phyloP scores from a whole-genome alignment of 2,888 invertebrate species.

The Anoncus sp. region DNA sequence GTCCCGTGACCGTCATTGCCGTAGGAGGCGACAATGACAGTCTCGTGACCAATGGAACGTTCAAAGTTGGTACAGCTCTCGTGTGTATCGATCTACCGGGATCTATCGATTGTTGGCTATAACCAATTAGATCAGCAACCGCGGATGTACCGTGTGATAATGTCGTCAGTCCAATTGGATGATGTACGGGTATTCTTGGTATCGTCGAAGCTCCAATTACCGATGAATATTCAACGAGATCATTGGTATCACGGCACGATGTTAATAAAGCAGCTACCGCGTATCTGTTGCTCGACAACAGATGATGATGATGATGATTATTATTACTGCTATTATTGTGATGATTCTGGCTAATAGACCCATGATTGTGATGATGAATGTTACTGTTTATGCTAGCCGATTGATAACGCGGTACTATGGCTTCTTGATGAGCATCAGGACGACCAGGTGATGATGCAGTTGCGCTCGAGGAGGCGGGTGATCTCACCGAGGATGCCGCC shows the following conservation, averaged over 20 bases:
- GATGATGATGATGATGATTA: conserved; percentile 70
- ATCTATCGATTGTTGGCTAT: conserved; percentile 70
- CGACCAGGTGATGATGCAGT: conserved; percentile 80
- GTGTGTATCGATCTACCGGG: conserved; percentile 73
- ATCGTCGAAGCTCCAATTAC: conserved; percentile 58
- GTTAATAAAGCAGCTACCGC: conserved; percentile 51
- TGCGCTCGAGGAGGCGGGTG: conserved; percentile 79
- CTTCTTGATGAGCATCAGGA: conserved; percentile 74
- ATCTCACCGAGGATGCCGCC: conserved; percentile 78
- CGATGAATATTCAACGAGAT: conserved; percentile 74
- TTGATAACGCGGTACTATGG: conserved; percentile 76
- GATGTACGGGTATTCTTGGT: conserved; percentile 64
- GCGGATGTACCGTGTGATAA: conserved; percentile 45
- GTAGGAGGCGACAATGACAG: conserved; percentile 83
- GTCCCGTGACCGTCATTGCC: conserved; percentile 76
- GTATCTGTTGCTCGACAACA: conserved; percentile 71
- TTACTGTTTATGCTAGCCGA: conserved; percentile 54
- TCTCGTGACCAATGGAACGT: conserved; percentile 78
- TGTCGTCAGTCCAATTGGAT: conserved; percentile 39
- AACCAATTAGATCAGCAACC: conserved; percentile 73
- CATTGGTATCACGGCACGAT: conserved; percentile 68
- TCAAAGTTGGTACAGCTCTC: conserved; percentile 72
- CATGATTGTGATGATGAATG: conserved; percentile 36
- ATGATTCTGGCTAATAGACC: conserved; percentile 7
- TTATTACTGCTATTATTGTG: conserved; percentile 65